Conservation (phyloP, 2,113 vertebrate species). For the Nesogale talazaci region DNA sequence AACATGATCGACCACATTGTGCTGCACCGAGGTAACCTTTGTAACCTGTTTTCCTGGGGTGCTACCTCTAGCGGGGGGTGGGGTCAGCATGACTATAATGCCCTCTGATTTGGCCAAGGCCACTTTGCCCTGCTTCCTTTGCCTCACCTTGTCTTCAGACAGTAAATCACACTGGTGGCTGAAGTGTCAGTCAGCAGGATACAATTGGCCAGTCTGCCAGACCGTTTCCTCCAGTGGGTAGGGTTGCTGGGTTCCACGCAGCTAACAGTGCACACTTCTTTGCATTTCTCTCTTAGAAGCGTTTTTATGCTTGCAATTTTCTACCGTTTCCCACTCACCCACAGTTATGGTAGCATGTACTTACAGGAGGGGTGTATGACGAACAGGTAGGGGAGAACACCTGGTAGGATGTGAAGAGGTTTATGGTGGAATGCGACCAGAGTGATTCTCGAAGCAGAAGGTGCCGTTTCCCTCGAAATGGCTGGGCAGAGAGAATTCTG, state of each 20-base stretch:
- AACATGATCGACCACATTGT: slow-evolving; percentile 99
- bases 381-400: not conserved
- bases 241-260: not conserved
- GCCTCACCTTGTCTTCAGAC: not conserved
- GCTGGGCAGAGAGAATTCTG: slow-evolving; percentile 4
- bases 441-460: slow-evolving; percentile 2
- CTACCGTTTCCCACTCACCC: not conserved
- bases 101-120: not conserved
- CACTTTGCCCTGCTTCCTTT: not conserved
- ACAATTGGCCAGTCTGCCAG: not conserved
- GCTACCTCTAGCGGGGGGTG: too few species aligned
- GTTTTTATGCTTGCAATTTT: not conserved
- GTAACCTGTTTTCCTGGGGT: not conserved
- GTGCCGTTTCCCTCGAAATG: not conserved
- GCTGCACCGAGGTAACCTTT: slow-evolving; percentile 94
- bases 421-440: not conserved
- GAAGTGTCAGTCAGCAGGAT: not conserved
- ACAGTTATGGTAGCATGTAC: not conserved
- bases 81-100: not conserved
- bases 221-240: not conserved
- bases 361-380: not conserved
- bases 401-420: not conserved
- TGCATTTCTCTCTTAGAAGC: not conserved
- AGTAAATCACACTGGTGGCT: not conserved
- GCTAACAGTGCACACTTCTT: not conserved